phyloP scores from a whole-genome alignment of 2,888 invertebrate genomes.

The Lithophane semibrunnea region DNA sequence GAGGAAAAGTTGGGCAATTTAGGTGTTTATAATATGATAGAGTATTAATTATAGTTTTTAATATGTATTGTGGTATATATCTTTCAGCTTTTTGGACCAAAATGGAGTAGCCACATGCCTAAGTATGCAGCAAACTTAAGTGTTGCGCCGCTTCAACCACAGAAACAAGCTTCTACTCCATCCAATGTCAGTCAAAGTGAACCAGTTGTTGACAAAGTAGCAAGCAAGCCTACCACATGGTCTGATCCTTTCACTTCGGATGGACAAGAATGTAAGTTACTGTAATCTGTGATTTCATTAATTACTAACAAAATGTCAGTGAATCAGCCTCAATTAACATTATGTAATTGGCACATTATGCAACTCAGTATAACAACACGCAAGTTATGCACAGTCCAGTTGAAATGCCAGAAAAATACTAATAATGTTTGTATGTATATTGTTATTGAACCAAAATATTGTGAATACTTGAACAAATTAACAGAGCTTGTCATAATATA shows the following conservation, averaged over 20 bases:
- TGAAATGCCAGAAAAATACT: constrained; percentile 49
- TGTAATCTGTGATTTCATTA: constrained; percentile 26
- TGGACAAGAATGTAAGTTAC: constrained; percentile 88
- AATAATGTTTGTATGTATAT: constrained; percentile 29
- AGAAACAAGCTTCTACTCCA: constrained; percentile 91
- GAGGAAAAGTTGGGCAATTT: not conserved
- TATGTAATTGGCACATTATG: constrained; percentile 63
- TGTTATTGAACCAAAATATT: constrained; percentile 41
- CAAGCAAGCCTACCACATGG: constrained; percentile 77
- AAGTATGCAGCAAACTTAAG: constrained; percentile 96
- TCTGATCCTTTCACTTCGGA: constrained; percentile 85
- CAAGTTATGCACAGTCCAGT: constrained; percentile 62
- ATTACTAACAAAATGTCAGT: constrained; percentile 43
- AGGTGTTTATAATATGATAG: not conserved
- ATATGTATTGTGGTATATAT: not conserved
- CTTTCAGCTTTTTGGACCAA: constrained; percentile 94
- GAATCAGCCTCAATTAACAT: constrained; percentile 55
- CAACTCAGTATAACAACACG: constrained; percentile 62
- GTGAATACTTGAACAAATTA: constrained; percentile 49
- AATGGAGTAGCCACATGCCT: constrained; percentile 95
- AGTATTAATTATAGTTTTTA: not conserved
- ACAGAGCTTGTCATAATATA: constrained; percentile 66
- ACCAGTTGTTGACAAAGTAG: constrained; percentile 71
- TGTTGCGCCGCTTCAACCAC: constrained; percentile 94
- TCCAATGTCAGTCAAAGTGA: constrained; percentile 70